Evolutionary conservation across 2,888 invertebrate genomes (phyloP).

Genomic region (Meloe dianella): DNA sequence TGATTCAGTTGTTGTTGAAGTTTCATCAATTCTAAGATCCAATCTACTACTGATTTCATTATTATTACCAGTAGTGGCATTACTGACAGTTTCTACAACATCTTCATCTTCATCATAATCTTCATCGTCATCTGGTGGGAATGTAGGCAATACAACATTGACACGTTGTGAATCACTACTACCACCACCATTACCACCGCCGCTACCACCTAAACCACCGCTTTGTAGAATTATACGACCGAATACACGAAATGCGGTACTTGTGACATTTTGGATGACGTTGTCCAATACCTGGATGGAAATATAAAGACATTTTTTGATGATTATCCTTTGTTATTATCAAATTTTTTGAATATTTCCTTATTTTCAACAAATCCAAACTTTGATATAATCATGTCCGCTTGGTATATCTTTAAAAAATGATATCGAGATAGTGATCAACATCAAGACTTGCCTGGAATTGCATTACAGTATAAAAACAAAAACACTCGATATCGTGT

Average conservation of each 20-base stretch:
- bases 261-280: slow-evolving; percentile 77
- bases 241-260: slow-evolving; percentile 75
- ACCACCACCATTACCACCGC: slow-evolving; percentile 57
- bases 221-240: slow-evolving; percentile 73
- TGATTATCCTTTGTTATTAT: neutral
- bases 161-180: slow-evolving; percentile 63
- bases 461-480: neutral
- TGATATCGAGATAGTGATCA: neutral
- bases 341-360: neutral
- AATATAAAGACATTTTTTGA: neutral
- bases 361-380: neutral
- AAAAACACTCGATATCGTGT: neutral
- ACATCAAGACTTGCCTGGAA: slow-evolving; percentile 11
- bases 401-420: too few species aligned
- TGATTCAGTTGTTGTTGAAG: neutral
- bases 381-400: too few species aligned
- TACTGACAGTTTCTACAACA: slow-evolving; percentile 14
- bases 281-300: slow-evolving; percentile 72
- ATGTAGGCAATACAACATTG: slow-evolving; percentile 70
- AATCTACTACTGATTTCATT: slow-evolving; percentile 10
- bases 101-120: slow-evolving; percentile 62
- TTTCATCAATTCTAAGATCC: slow-evolving; percentile 22
- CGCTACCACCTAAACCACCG: slow-evolving; percentile 64
- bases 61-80: slow-evolving; percentile 12
- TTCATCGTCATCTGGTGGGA: slow-evolving; percentile 71